Percentiles rank a stretch among this genome's conserved stretches.
Conservation (phyloP, 2,888 invertebrate species). For the Periphyllus acericola region DNA sequence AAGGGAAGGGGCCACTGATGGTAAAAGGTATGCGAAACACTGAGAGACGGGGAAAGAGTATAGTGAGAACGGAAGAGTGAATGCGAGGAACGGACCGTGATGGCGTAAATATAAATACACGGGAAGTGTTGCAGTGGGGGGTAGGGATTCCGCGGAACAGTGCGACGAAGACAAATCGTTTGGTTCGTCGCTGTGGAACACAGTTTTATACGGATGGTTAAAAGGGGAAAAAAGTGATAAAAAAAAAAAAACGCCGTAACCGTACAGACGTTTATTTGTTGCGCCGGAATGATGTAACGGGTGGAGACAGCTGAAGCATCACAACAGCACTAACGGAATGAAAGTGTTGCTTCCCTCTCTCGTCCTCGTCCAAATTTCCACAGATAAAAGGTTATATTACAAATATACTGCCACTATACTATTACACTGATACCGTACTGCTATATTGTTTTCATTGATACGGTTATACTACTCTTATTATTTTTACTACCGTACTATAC, state of each 20-base stretch:
- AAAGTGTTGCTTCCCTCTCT: neutral
- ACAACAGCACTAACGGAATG: conserved; percentile 2
- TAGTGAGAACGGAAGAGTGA: neutral
- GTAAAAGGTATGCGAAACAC: neutral
- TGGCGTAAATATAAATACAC: neutral
- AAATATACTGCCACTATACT: too few species aligned
- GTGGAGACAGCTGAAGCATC: neutral
- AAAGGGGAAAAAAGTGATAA: neutral
- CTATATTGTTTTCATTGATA: neutral
- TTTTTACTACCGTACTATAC: too few species aligned
- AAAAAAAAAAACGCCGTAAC: neutral
- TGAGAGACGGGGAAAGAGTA: neutral
- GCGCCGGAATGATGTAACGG: neutral
- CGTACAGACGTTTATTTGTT: conserved; percentile 20
- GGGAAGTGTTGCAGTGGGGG: neutral
- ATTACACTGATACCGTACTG: neutral
- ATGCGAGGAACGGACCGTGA: neutral
- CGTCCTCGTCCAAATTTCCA: neutral
- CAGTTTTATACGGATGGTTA: neutral
- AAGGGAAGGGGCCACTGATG: neutral
- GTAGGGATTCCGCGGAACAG: neutral
- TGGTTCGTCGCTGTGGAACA: neutral
- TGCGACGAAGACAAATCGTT: conserved; percentile 35
- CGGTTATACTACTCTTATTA: neutral
- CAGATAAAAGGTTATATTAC: neutral